Conservation (phyloP, 2,888 invertebrate genomes). For the Thyatira batis region DNA sequence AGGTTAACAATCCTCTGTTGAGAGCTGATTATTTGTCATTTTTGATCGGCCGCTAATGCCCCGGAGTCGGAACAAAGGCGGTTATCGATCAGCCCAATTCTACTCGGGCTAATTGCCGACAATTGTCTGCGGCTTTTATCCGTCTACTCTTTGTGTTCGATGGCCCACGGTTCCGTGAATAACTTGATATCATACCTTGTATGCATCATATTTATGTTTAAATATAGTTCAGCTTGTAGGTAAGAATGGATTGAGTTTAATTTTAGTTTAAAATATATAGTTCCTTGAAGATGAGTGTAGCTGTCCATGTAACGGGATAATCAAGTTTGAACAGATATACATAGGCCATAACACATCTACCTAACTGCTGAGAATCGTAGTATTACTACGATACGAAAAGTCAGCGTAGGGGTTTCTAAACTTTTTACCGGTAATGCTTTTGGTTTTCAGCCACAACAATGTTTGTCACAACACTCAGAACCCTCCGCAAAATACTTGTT, state of each 20-base stretch:
- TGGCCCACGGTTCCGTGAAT: conserved; percentile 35
- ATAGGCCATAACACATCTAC: too few relatives aligned
- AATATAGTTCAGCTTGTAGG: background rate
- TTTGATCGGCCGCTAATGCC: conserved; percentile 57
- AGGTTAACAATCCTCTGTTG: conserved; percentile 1
- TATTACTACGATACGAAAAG: too few relatives aligned
- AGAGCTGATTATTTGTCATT: conserved; percentile 38
- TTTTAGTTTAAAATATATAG: too few relatives aligned
- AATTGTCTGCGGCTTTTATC: conserved; percentile 64
- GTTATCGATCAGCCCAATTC: conserved; percentile 62
- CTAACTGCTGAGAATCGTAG: too few relatives aligned
- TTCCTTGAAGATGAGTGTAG: too few relatives aligned
- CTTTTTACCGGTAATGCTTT: too few relatives aligned
- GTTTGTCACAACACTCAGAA: too few relatives aligned
- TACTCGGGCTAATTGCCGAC: conserved; percentile 62
- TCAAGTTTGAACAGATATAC: too few relatives aligned
- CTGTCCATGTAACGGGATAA: too few relatives aligned
- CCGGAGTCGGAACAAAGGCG: conserved; percentile 46
- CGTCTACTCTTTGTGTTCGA: conserved; percentile 54
- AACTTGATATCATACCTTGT: conserved; percentile 48
- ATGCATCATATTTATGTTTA: background rate
- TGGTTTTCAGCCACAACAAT: too few relatives aligned
- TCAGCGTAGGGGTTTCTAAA: too few relatives aligned
- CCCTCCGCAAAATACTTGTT: too few relatives aligned
- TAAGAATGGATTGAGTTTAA: background rate